Conservation (phyloP, 2,797 vertebrate species). For the Xenops minutus region DNA sequence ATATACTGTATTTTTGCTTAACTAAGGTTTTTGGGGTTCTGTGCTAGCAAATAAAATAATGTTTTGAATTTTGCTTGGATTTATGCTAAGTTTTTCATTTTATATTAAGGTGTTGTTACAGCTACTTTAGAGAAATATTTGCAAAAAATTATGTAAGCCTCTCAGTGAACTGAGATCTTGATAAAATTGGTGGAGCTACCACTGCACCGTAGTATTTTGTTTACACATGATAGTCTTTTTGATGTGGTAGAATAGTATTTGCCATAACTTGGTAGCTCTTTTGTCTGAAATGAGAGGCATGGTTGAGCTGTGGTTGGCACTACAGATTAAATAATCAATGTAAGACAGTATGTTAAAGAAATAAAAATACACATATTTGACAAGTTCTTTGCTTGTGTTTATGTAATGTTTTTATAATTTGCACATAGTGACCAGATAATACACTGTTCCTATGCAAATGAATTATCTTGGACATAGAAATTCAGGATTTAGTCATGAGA, state of each 20-base stretch:
- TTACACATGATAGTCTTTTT: background rate
- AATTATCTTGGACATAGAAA: background rate
- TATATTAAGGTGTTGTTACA: background rate
- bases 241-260: background rate
- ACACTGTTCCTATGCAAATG: background rate
- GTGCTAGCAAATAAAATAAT: background rate
- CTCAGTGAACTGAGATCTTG: background rate
- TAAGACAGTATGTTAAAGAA: background rate
- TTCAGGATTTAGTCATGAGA: background rate
- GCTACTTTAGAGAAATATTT: background rate
- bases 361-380: background rate
- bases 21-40: background rate
- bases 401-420: background rate
- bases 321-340: background rate
- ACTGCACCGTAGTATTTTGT: background rate
- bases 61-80: background rate
- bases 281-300: background rate
- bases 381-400: background rate
- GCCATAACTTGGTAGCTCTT: background rate
- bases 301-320: background rate
- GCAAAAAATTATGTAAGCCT: background rate
- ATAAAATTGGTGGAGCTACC: background rate
- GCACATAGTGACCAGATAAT: background rate
- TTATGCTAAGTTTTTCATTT: background rate
- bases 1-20: background rate